phyloP scores from a whole-genome alignment of 2,113 vertebrate species.

The Oreamnos americanus region DNA sequence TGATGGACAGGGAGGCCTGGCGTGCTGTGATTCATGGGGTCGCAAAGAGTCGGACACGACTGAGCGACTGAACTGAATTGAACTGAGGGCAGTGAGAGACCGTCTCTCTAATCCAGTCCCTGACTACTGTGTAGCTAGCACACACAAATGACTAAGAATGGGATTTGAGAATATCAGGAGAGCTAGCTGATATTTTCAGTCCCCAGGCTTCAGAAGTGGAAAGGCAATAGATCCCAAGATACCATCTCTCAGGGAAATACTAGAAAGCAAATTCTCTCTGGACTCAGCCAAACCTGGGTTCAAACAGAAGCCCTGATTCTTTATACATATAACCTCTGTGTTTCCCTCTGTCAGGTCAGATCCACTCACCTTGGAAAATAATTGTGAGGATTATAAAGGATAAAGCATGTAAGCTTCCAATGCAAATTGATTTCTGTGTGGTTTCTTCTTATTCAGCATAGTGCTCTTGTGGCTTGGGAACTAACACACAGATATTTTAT shows the following conservation, averaged over 20 bases:
- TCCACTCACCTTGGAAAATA: neutral
- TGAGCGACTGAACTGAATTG: too few relatives aligned
- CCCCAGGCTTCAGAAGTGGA: neutral
- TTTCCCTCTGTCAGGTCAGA: neutral
- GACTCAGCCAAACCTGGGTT: neutral
- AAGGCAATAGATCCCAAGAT: neutral
- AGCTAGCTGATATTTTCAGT: too few relatives aligned
- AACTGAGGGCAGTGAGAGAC: neutral
- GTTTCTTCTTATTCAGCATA: neutral
- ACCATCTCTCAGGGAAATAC: neutral
- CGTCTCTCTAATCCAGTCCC: neutral
- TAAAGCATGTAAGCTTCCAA: neutral
- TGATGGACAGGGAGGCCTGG: too few relatives aligned
- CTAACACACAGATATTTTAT: neutral
- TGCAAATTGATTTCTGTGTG: neutral
- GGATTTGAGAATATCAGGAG: neutral
- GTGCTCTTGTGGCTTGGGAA: neutral
- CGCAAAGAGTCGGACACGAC: too few relatives aligned
- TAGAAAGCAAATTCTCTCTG: neutral
- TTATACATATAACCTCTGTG: neutral
- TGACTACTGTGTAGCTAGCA: too few relatives aligned
- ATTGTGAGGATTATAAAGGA: neutral
- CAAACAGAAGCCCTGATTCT: neutral
- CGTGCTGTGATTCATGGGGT: too few relatives aligned
- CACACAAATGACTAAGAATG: neutral